Evolutionary conservation across 92 coral and sea anemone genomes (phyloP).

Genomic region (Metridium senile): DNA sequence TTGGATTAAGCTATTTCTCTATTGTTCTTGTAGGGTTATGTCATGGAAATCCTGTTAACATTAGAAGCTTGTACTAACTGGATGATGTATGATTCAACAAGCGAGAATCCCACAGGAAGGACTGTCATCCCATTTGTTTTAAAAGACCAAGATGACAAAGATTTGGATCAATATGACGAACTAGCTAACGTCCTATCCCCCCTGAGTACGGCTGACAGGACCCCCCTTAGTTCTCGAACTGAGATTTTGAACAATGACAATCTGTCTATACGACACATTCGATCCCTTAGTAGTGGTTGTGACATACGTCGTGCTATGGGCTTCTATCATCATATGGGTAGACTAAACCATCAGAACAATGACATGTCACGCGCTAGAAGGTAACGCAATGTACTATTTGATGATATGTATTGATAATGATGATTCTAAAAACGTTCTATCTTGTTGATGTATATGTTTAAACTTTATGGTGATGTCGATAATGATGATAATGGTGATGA

Average conservation of each 20-base stretch:
- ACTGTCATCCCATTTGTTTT: constrained; percentile 37
- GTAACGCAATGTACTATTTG: background rate
- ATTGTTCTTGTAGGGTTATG: constrained; percentile 76
- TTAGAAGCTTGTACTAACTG: constrained; percentile 89
- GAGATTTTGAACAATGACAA: constrained; percentile 17
- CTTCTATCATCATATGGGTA: constrained; percentile 64
- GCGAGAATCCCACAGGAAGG: constrained; percentile 47
- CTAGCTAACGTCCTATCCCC: constrained; percentile 55
- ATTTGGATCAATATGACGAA: constrained; percentile 56
- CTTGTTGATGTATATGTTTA: too few species aligned
- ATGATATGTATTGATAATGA: background rate
- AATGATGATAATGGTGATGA: background rate
- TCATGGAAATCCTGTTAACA: constrained; percentile 90
- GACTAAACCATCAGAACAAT: constrained; percentile 62
- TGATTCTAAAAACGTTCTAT: too few species aligned
- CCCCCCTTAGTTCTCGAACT: constrained; percentile 55
- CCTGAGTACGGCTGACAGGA: constrained; percentile 53
- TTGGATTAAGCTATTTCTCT: background rate
- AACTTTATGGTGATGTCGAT: too few species aligned
- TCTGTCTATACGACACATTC: constrained; percentile 59
- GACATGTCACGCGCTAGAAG: constrained; percentile 73
- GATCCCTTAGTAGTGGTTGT: constrained; percentile 96
- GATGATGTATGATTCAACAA: constrained; percentile 61
- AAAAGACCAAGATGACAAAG: constrained; percentile 60
- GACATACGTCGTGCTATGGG: constrained; percentile 72